Base-by-base conservation (phyloP, 2,888 invertebrate species). In the Hypolimnas misippus region DNA sequence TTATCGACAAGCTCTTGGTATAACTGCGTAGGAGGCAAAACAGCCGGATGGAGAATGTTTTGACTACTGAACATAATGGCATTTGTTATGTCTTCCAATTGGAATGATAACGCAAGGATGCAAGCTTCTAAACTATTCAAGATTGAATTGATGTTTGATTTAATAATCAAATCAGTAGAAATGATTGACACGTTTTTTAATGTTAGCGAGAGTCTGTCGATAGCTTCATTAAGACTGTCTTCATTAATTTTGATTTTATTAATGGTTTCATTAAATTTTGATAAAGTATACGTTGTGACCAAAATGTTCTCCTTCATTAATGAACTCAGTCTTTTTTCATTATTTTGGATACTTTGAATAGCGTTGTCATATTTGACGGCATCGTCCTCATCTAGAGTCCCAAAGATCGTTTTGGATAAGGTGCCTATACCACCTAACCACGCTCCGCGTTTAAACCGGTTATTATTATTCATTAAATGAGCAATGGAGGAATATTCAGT, bases 291-390 rank as follows among this genome's bases (percentile, higher is more conserved):
- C 12, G 63, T 66, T 0, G 69, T 68, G 0, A 73, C 51, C 29
- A 72, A 58, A n/a, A 72, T 70, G 35, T 70, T 68, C 59, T 73
- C 60, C 44, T 70, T 71, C 38, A 70, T 63, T 51, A 71, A 62
- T 10, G 67, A 63, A 42, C 65, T 59, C 21, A 70, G 19, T 35
- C 33, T 63, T 19, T 68, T 67, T 50, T 69, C 38, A 2, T 67
- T 44, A 38, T 65, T 53, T 50, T 70, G 66, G 29, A 73, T 0
- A 10, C 25, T 35, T 56, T 61, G 19, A 6, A 74, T 70, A 7
- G 70, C 70, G 3, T 63, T 73, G n/a, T n/a, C n/a, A n/a, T n/a
- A n/a, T n/a, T n/a, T n/a, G n/a, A n/a, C n/a, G n/a, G n/a, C n/a
- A n/a, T n/a, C n/a, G n/a, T n/a, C n/a, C n/a, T n/a, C n/a, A n/a